These are phyloP conservation scores for Lasioglossum villosulum DNA, from an alignment of 2,888 invertebrate species.

Conservation along the genomic window DNA sequence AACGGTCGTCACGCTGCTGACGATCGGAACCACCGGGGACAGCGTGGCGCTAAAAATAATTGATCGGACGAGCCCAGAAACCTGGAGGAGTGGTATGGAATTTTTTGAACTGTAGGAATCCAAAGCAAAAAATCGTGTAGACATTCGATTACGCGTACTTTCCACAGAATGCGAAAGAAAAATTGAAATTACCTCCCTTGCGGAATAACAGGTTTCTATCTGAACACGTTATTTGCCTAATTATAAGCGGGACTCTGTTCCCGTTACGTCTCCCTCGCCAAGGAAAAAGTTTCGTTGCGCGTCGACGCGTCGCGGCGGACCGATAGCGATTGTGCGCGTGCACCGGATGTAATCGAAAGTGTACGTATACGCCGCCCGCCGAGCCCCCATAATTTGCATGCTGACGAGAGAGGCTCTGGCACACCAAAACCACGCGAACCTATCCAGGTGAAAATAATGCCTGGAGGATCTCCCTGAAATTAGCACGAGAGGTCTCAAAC, in stretches of 20 bases:
- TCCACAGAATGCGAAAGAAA: too few relatives aligned
- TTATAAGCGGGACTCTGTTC: not conserved
- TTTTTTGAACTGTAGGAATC: not conserved
- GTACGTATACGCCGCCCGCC: not conserved
- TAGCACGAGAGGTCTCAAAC: too few relatives aligned
- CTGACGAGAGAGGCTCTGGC: not conserved
- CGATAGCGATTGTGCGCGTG: not conserved
- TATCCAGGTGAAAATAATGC: slow-evolving; percentile 16
- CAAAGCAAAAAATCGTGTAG: not conserved
- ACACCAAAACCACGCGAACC: not conserved
- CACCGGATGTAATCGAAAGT: slow-evolving; percentile 39
- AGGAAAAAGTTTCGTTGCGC: slow-evolving; percentile 21
- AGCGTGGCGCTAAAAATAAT: not conserved
- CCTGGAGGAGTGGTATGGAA: not conserved
- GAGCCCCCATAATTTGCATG: not conserved
- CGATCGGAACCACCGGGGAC: slow-evolving; percentile 45
- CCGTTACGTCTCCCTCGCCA: not conserved
- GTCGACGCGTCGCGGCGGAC: not conserved
- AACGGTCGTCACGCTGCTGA: slow-evolving; percentile 46
- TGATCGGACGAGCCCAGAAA: too few relatives aligned
- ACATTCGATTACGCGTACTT: not conserved
- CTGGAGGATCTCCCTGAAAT: not conserved
- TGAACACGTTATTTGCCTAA: not conserved
- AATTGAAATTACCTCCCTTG: too few relatives aligned
- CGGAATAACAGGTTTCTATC: not conserved